Evolutionary conservation across 2,113 vertebrate species (phyloP).

Genomic region (Struthio camelus): DNA sequence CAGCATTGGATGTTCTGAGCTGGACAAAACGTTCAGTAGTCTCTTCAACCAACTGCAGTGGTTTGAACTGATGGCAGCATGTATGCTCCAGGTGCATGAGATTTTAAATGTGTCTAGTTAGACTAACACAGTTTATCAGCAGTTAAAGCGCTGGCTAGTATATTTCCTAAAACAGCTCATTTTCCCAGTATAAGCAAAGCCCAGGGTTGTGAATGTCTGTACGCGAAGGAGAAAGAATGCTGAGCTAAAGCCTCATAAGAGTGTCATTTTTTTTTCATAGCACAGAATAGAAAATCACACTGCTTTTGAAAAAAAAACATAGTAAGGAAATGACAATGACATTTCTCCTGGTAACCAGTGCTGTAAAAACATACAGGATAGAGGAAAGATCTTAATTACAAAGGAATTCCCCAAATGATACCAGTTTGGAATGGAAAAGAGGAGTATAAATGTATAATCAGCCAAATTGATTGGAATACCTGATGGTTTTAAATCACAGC

Average conservation of each 20-base stretch:
- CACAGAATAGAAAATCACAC: not conserved
- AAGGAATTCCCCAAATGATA: not conserved
- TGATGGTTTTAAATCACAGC: not conserved
- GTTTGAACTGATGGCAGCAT: no score
- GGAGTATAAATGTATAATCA: not conserved
- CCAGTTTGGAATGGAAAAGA: not conserved
- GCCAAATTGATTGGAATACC: not conserved
- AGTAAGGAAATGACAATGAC: not conserved
- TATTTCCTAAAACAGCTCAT: not conserved
- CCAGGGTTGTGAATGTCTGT: not conserved
- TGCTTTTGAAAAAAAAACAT: not conserved
- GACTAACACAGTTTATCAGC: not conserved
- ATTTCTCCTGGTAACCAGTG: slow-evolving; percentile 2
- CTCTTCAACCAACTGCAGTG: not conserved
- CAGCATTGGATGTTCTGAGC: not conserved
- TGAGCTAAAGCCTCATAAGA: not conserved
- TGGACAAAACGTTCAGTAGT: not conserved
- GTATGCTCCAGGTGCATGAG: not conserved
- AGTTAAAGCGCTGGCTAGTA: not conserved
- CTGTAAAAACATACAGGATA: not conserved
- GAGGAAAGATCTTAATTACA: not conserved
- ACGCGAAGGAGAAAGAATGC: not conserved
- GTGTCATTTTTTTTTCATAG: not conserved
- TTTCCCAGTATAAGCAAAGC: not conserved
- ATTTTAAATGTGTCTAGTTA: not conserved